Evolutionary conservation across 1,140 invertebrate species (phyloP).

Genomic region (Sitodiplosis mosellana): DNA sequence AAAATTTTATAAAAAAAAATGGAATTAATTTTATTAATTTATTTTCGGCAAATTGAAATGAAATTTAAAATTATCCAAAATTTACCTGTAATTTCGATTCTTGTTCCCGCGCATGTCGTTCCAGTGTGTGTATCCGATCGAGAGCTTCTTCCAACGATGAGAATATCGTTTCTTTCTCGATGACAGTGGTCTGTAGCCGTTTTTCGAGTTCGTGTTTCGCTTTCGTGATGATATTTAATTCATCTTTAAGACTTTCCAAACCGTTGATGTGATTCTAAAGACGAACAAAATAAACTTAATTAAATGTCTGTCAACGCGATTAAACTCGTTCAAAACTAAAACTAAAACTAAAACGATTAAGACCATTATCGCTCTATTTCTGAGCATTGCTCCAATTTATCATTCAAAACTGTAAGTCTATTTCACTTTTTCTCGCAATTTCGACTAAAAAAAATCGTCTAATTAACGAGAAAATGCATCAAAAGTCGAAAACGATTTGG

Average conservation of each 20-base stretch:
- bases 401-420: no score
- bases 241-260: constrained; percentile 69
- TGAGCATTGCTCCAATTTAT: no score
- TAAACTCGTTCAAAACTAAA: no score
- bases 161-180: constrained; percentile 59
- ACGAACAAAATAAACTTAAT: neutral
- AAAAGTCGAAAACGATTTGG: neutral
- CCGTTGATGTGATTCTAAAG: constrained; percentile 69
- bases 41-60: no score
- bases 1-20: no score
- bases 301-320: no score
- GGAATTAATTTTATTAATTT: no score
- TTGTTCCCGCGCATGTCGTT: constrained; percentile 70
- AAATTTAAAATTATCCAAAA: no score
- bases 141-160: constrained; percentile 71
- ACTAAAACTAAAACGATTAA: no score
- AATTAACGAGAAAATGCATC: neutral
- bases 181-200: constrained; percentile 45
- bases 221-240: constrained; percentile 65
- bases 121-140: constrained; percentile 68
- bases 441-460: no score
- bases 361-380: no score
- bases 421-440: no score
- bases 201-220: constrained; percentile 72
- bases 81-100: constrained; percentile 31